Conservation (phyloP, 2,113 vertebrate genomes). For the Probosciger aterrimus region DNA sequence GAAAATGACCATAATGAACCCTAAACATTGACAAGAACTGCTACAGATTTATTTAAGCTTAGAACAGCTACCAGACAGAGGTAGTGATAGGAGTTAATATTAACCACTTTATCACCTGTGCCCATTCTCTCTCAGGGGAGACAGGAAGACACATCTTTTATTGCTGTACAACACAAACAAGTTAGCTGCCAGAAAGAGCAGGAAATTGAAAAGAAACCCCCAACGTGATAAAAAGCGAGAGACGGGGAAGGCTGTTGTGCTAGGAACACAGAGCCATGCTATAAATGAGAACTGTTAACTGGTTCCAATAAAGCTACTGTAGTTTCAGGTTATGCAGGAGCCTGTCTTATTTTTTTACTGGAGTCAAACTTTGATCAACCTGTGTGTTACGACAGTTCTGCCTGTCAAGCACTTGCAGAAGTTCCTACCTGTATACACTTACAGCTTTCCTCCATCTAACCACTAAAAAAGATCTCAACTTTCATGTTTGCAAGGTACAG, state of each 20-base stretch:
- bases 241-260: neutral
- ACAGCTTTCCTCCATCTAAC: neutral
- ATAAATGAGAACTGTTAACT: neutral
- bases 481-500: neutral
- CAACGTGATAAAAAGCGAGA: neutral
- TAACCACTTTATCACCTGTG: neutral
- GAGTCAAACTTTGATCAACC: neutral
- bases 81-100: neutral
- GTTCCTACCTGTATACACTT: neutral
- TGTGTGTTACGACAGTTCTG: neutral
- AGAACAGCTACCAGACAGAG: neutral
- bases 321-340: neutral
- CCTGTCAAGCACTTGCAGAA: neutral
- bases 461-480: neutral
- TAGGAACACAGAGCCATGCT: neutral
- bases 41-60: neutral
- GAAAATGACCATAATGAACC: neutral
- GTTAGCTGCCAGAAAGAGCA: neutral
- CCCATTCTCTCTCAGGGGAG: neutral
- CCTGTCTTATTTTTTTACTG: neutral
- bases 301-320: neutral
- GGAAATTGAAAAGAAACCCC: neutral
- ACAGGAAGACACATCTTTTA: neutral
- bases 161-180: neutral
- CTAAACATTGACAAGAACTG: neutral